Evolutionary conservation across 37 sponge, comb jelly and placozoan genomes (phyloP), one percentile per base, ranked within the genome.

Genomic region (Hexactinellida sp.): DNA sequence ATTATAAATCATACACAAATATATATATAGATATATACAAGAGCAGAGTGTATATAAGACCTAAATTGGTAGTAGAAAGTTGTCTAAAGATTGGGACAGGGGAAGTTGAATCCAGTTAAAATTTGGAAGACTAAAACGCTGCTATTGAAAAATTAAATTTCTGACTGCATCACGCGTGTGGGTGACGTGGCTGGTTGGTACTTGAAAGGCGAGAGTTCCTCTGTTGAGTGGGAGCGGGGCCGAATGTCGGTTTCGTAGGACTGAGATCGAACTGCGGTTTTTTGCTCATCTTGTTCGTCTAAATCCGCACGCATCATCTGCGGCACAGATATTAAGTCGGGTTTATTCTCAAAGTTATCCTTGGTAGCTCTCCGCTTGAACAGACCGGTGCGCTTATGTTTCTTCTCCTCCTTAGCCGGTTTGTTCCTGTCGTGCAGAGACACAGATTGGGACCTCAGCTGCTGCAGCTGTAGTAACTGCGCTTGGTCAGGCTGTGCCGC

Each of bases 1-100:
- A 63, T 63, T 63, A 63, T 63, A 63, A 63, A 63, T 63, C 76
- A 23, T 63, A 63, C 76, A 63, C 76, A 63, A 63, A 63, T 63
- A 63, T 63, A 63, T 63, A 63, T 63, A 63, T 23, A 63, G 76
- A 63, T 63, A 63, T 63, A 63, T 63, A 63, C 76, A 63, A 63
- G 76, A 63, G 76, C 52, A 32, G 28, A 63, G 76, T 63, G 13
- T 63, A n/a, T n/a, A n/a, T 10, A 63, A 10, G 30, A 10, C 76
- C 21, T 25, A 63, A 63, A 63, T 41, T 63, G 76, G 76, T 63
- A 63, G 76, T 21, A n/a, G 3, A 25, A 32, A 63, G 3, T 1
- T 63, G 34, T 16, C 52, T 9, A 47, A 47, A 47, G 13, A 47
- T 9, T 47, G 52, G 9, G 52, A 9, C 9, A 16, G n/a, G n/a